phyloP scores from a whole-genome alignment of 2,888 invertebrate species.

The Phyllotreta cruciferae region DNA sequence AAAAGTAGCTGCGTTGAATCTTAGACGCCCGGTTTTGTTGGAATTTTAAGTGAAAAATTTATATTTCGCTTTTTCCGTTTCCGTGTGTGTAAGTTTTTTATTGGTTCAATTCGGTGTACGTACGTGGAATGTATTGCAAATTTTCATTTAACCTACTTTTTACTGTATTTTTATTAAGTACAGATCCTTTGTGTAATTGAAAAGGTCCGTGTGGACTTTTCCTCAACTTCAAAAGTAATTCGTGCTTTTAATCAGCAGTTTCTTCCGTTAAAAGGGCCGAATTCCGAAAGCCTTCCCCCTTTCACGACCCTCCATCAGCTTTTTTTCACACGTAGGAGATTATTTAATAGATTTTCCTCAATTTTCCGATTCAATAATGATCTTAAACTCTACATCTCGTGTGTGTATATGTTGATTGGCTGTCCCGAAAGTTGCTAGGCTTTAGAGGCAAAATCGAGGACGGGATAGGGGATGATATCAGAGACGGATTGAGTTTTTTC shows the following conservation, averaged over 20 bases:
- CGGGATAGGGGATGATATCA: constrained; percentile 19
- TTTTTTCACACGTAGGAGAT: constrained; percentile 24
- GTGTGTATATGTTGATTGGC: constrained; percentile 40
- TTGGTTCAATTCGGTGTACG: neutral
- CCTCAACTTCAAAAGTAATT: neutral
- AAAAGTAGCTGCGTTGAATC: constrained; percentile 22
- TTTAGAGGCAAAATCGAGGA: constrained; percentile 23
- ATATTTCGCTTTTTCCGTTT: constrained; percentile 10
- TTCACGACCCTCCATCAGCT: constrained; percentile 18
- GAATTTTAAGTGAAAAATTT: constrained; percentile 23
- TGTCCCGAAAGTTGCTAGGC: constrained; percentile 19
- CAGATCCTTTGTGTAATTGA: neutral
- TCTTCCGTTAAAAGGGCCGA: constrained; percentile 3
- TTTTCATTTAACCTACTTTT: too few species aligned
- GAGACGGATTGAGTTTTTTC: constrained; percentile 9
- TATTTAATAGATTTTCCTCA: constrained; percentile 31
- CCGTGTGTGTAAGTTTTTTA: constrained; percentile 13
- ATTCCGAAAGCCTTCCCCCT: neutral
- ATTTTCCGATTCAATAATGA: constrained; percentile 39
- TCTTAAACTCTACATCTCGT: constrained; percentile 36
- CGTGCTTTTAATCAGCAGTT: constrained; percentile 7
- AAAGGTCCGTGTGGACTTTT: neutral
- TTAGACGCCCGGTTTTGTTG: constrained; percentile 9
- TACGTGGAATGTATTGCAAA: too few species aligned
- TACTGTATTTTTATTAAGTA: too few species aligned